Conservation (phyloP, 2,888 invertebrate genomes). For the Polietes domitor region DNA sequence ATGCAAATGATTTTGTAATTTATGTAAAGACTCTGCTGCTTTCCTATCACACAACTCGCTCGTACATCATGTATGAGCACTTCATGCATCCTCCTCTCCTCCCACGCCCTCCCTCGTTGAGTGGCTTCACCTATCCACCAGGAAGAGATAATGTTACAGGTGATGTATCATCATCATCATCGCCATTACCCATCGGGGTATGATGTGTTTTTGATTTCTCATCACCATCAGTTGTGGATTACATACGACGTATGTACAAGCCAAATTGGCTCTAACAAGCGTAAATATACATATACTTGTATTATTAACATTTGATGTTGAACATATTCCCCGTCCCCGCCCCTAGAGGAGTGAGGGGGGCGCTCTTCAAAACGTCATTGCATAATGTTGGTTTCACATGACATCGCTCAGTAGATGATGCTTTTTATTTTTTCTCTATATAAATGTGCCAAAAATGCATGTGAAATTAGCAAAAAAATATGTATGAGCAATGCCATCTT, state of each 20-base stretch:
- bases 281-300: background rate
- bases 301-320: constrained; percentile 10
- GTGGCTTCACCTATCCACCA: too few species aligned
- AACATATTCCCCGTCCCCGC: background rate
- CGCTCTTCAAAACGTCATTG: constrained; percentile 1
- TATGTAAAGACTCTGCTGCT: constrained; percentile 35
- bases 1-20: constrained; percentile 65
- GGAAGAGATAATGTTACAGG: constrained; percentile 22
- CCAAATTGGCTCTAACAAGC: constrained; percentile 33
- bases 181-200: background rate
- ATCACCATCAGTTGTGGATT: too few species aligned
- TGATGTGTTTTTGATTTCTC: background rate
- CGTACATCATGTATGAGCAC: background rate
- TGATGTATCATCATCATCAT: background rate
- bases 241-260: too few species aligned
- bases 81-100: background rate
- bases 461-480: background rate
- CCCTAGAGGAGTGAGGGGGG: too few species aligned
- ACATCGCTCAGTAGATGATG: background rate
- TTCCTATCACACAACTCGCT: background rate
- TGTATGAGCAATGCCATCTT: background rate
- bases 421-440: too few species aligned
- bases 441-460: constrained; percentile 21
- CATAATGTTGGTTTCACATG: constrained; percentile 11
- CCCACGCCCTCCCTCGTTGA: background rate